These are phyloP conservation scores for Ophonus ardosiacus DNA, from an alignment of 2,888 invertebrate genomes.

Conservation along the genomic window DNA sequence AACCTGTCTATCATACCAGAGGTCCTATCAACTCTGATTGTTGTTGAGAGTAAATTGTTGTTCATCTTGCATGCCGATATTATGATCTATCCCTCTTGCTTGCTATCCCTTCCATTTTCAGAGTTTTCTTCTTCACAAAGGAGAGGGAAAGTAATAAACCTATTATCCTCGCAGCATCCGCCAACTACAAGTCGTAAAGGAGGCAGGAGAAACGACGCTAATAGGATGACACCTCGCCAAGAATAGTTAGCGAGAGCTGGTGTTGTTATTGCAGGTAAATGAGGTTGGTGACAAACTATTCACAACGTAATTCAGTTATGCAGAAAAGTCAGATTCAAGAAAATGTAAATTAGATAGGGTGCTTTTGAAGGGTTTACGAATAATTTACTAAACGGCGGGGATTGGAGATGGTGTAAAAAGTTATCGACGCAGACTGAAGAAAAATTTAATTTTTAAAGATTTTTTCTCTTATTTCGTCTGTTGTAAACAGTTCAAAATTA, in stretches of 20 bases:
- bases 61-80: neutral
- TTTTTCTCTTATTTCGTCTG: neutral
- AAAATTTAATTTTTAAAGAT: neutral
- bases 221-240: slow-evolving; percentile 1
- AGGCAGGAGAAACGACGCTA: neutral
- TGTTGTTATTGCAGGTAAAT: slow-evolving; percentile 23
- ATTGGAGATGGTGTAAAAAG: neutral
- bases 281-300: slow-evolving; percentile 7
- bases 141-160: slow-evolving; percentile 4
- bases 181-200: slow-evolving; percentile 12
- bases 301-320: neutral
- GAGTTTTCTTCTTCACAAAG: neutral
- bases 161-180: slow-evolving; percentile 30
- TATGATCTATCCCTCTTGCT: neutral
- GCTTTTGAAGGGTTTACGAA: neutral
- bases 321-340: neutral
- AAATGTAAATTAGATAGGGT: neutral
- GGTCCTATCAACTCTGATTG: no score
- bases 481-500: neutral
- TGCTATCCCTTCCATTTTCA: neutral
- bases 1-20: no score
- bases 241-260: neutral
- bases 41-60: neutral
- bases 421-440: neutral
- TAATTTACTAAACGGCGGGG: neutral